Conservation (phyloP, 2,113 vertebrate species). For the Coryphaenoides rupestris region DNA sequence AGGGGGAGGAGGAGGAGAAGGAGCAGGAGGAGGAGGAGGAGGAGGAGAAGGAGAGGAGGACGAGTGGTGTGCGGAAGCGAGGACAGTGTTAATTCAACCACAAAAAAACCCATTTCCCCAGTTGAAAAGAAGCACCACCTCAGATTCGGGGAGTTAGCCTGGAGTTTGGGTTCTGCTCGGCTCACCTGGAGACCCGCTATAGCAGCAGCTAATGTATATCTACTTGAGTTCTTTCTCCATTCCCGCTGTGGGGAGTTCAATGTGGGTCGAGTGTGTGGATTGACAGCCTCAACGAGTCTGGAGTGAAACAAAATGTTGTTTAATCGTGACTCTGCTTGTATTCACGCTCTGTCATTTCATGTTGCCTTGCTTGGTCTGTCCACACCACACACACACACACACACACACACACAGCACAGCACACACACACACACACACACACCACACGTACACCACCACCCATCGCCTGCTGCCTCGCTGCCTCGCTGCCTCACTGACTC, state of each 20-base stretch:
- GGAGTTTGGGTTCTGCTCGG: constrained; percentile 29
- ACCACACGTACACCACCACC: no score
- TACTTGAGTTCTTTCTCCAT: not conserved
- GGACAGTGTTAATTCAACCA: constrained; percentile 16
- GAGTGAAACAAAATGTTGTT: no score
- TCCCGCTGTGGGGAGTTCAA: not conserved
- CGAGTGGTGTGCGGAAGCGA: constrained; percentile 5
- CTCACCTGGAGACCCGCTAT: constrained; percentile 31
- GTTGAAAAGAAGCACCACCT: constrained; percentile 8
- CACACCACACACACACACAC: not conserved
- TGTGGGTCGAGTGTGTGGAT: no score
- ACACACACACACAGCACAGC: no score
- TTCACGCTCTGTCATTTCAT: not conserved
- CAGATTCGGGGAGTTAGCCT: constrained; percentile 3
- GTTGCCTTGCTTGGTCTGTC: not conserved
- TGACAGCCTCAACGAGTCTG: no score
- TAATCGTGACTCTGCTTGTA: no score
- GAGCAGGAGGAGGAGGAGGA: no score
- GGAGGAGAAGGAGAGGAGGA: no score
- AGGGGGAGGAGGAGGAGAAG: constrained; percentile 3
- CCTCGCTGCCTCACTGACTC: no score
- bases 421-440: no score
- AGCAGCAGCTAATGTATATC: constrained; percentile 23
- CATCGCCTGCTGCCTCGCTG: no score
- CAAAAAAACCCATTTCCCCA: constrained; percentile 29